Evolutionary conservation across 2,113 vertebrate species (phyloP).

Genomic region (Calidris pugnax): DNA sequence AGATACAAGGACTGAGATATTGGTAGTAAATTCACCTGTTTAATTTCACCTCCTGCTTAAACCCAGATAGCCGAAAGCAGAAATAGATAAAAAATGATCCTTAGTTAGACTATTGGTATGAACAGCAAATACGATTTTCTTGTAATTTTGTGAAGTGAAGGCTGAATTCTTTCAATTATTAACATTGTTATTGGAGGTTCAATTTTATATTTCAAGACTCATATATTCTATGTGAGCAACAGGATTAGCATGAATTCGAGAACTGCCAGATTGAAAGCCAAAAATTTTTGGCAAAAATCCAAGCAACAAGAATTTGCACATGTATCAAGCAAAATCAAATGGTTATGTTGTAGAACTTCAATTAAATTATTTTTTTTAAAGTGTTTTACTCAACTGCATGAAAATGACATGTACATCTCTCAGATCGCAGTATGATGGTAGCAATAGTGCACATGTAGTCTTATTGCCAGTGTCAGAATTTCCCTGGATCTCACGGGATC

Average conservation of each 20-base stretch:
- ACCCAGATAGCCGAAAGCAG: neutral
- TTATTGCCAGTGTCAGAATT: neutral
- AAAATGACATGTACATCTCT: neutral
- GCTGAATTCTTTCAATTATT: neutral
- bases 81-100: neutral
- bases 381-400: neutral
- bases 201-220: neutral
- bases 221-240: neutral
- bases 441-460: neutral
- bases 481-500: neutral
- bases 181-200: neutral
- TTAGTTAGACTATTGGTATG: neutral
- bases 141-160: neutral
- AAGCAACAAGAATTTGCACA: neutral
- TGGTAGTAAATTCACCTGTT: neutral
- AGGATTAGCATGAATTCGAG: neutral
- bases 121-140: neutral
- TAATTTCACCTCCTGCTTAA: neutral
- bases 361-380: neutral
- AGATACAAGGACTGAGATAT: neutral
- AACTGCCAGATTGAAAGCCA: neutral
- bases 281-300: neutral
- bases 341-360: neutral
- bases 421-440: neutral
- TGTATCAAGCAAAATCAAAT: neutral